phyloP scores from a whole-genome alignment of 2,888 invertebrate genomes.

The Diloba caeruleocephala region DNA sequence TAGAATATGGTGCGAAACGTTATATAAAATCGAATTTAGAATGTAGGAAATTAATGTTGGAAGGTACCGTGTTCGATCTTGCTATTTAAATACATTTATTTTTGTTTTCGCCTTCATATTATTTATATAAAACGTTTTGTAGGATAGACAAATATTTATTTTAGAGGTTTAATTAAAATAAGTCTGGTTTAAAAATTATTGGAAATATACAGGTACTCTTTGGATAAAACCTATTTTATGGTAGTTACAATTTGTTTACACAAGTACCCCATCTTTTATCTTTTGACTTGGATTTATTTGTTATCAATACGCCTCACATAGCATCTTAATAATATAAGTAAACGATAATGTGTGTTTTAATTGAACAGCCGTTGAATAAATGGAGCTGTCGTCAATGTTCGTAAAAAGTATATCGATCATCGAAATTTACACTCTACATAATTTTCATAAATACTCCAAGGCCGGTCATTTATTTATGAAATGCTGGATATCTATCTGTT shows the following conservation, averaged over 20 bases:
- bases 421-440: too few relatives aligned
- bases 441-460: too few relatives aligned
- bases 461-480: too few relatives aligned
- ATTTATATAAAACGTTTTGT: not conserved
- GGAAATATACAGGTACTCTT: too few relatives aligned
- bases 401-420: too few relatives aligned
- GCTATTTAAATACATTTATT: conserved; percentile 5
- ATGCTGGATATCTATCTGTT: too few relatives aligned
- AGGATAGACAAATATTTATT: conserved; percentile 6
- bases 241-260: not conserved
- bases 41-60: conserved; percentile 12
- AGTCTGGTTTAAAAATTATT: too few relatives aligned
- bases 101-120: too few relatives aligned
- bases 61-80: conserved; percentile 10
- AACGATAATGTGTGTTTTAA: not conserved
- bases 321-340: not conserved
- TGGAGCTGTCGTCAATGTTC: too few relatives aligned
- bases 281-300: not conserved
- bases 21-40: conserved; percentile 16
- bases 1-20: conserved; percentile 5
- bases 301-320: not conserved
- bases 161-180: not conserved
- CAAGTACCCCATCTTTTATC: not conserved
- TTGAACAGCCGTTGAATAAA: not conserved
- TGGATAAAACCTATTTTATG: not conserved